Conservation (phyloP, 1,140 invertebrate genomes). For the Nasonia vitripennis region DNA sequence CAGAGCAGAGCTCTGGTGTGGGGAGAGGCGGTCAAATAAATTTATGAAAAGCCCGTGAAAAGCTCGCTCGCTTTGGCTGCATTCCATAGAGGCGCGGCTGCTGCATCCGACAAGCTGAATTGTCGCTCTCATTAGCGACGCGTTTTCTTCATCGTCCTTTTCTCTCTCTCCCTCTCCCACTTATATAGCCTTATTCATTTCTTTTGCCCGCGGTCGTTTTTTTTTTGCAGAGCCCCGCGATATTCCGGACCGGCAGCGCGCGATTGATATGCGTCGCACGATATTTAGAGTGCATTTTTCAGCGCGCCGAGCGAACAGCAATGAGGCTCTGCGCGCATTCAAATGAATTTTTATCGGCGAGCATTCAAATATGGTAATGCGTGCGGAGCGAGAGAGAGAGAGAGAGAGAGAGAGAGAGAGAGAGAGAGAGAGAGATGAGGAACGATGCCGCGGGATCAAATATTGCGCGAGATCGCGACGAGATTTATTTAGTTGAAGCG, state of each 20-base stretch:
- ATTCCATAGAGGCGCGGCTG: conserved; percentile 60
- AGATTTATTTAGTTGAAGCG: conserved; percentile 4
- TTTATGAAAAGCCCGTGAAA: conserved; percentile 63
- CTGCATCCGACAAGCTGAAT: conserved; percentile 66
- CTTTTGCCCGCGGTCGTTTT: not conserved
- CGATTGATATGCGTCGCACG: conserved; percentile 66
- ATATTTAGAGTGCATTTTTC: conserved; percentile 64
- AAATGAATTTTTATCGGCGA: conserved; percentile 64
- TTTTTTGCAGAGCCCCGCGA: not conserved
- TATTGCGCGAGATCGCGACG: conserved; percentile 6
- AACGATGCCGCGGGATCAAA: conserved; percentile 23
- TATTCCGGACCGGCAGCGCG: conserved; percentile 8
- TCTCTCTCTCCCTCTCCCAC: conserved; percentile 51
- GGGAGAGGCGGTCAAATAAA: conserved; percentile 64
- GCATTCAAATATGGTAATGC: conserved; percentile 54
- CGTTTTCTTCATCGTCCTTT: conserved; percentile 61
- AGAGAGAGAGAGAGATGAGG: conserved; percentile 48
- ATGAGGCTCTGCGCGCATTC: conserved; percentile 54
- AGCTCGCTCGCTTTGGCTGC: conserved; percentile 58
- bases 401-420: conserved; percentile 50
- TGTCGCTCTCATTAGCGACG: conserved; percentile 68
- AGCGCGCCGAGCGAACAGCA: conserved; percentile 54
- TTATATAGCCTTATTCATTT: conserved; percentile 38
- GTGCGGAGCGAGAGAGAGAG: conserved; percentile 38
- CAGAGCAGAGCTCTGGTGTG: not conserved